phyloP scores from a whole-genome alignment of 2,888 invertebrate genomes.

The Hipparchia semele region DNA sequence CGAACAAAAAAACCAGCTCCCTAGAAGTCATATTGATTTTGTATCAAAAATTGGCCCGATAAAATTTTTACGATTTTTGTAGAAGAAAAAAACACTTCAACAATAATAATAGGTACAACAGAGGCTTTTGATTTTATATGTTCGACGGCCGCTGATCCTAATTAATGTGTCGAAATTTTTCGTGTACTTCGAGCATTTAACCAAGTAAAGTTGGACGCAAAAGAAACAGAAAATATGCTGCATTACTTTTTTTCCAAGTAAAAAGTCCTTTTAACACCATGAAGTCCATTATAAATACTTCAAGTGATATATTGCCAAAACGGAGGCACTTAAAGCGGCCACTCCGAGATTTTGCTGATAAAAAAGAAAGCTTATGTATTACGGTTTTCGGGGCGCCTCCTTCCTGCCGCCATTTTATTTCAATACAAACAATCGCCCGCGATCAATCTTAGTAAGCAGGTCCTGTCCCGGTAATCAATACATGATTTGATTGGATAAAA shows the following conservation, averaged over 20 bases:
- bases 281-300: slow-evolving; percentile 5
- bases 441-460: slow-evolving; percentile 27
- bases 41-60: background rate
- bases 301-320: slow-evolving; percentile 14
- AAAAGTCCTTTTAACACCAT: slow-evolving; percentile 7
- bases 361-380: slow-evolving; percentile 27
- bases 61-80: background rate
- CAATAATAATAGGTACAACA: too few relatives aligned
- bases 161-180: background rate
- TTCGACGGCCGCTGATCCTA: background rate
- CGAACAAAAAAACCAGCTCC: slow-evolving; percentile 13
- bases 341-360: slow-evolving; percentile 22
- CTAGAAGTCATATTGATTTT: slow-evolving; percentile 15
- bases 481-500: slow-evolving; percentile 31
- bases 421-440: slow-evolving; percentile 31
- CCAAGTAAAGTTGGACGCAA: background rate
- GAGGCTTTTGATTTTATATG: too few relatives aligned
- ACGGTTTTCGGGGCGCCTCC: slow-evolving; percentile 26
- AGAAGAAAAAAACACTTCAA: too few relatives aligned
- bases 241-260: background rate
- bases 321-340: slow-evolving; percentile 15
- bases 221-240: background rate
- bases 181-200: too few relatives aligned
- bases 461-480: slow-evolving; percentile 17
- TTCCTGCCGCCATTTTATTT: slow-evolving; percentile 19